A percentile compares a stretch with the other conserved stretches of the same genome.
Conservation (phyloP, 1,140 invertebrate genomes). For the Bombus pascuorum region DNA sequence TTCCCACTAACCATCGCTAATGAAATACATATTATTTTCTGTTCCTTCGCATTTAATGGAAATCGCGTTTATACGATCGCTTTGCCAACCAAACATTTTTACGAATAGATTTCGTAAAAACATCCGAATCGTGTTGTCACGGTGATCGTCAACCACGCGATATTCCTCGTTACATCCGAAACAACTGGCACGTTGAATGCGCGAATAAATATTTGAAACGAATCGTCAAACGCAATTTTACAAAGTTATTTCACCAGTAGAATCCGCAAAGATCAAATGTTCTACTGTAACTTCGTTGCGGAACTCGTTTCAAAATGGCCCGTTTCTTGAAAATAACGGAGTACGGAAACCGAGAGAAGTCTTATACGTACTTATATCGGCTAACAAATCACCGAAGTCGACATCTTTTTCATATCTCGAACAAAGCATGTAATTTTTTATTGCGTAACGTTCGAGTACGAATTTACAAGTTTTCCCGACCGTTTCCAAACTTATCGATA, state of each 20-base stretch:
- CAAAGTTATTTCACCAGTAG: no score
- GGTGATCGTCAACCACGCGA: background rate
- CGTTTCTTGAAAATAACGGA: background rate
- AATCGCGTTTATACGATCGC: no score
- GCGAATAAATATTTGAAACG: background rate
- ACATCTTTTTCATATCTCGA: no score
- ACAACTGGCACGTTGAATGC: background rate
- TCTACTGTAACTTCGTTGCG: background rate
- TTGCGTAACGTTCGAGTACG: background rate
- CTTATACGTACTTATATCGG: background rate
- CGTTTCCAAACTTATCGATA: background rate
- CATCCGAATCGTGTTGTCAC: background rate
- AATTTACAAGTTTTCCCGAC: background rate
- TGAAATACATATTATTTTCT: slow-evolving; percentile 7
- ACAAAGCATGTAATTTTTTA: background rate
- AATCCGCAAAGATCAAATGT: background rate
- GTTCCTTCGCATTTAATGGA: background rate
- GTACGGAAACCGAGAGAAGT: background rate
- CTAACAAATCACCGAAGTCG: no score
- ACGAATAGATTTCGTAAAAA: background rate
- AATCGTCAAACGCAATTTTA: slow-evolving; percentile 4
- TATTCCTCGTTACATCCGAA: background rate
- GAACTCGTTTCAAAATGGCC: background rate
- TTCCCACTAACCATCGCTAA: slow-evolving; percentile 12
- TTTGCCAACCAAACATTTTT: slow-evolving; percentile 2